Evolutionary conservation across 2,113 vertebrate genomes (phyloP).

Genomic region (Pica pica): DNA sequence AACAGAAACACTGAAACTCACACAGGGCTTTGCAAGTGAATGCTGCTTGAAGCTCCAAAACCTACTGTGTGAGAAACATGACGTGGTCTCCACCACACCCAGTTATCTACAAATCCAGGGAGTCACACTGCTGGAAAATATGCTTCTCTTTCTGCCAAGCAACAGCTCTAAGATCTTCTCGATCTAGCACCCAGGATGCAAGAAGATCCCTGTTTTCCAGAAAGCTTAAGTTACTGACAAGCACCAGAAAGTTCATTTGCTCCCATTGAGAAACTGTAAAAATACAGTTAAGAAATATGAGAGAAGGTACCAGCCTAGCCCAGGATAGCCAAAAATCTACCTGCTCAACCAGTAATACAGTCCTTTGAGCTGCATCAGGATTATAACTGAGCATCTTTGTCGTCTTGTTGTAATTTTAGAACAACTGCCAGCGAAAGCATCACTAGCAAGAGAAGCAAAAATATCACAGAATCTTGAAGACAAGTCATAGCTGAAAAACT

Average conservation of each 20-base stretch:
- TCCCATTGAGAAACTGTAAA: background rate
- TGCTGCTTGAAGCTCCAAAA: background rate
- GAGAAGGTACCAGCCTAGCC: background rate
- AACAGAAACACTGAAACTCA: background rate
- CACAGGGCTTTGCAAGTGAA: background rate
- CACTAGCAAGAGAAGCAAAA: background rate
- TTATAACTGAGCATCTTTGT: background rate
- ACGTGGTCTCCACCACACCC: background rate
- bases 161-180: background rate
- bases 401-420: background rate
- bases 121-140: background rate
- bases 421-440: background rate
- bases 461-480: background rate
- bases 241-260: background rate
- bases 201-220: background rate
- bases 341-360: background rate
- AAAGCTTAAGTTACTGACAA: background rate
- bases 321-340: background rate
- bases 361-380: background rate
- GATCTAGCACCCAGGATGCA: background rate
- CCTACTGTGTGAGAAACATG: background rate
- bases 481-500: background rate
- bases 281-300: background rate
- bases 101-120: background rate
- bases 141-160: background rate